These are phyloP conservation scores for Coptotermes formosanus DNA, from an alignment of 1,140 invertebrate genomes.

Conservation along the genomic window DNA sequence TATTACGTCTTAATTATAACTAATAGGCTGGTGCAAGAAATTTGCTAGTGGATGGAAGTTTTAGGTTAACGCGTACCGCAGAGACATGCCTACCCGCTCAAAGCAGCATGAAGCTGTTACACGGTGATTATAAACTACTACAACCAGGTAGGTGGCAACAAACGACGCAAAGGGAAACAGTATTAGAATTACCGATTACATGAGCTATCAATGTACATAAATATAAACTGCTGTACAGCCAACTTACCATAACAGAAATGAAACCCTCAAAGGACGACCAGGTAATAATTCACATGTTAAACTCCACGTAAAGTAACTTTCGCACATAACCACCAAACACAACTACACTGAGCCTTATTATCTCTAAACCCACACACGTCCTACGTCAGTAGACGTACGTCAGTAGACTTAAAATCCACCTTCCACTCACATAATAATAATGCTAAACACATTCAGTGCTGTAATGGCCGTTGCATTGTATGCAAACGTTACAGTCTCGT, in stretches of 20 bases:
- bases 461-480: neutral
- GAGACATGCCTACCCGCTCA: too few relatives aligned
- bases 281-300: neutral
- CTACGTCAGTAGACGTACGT: neutral
- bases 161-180: too few relatives aligned
- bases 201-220: neutral
- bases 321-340: slow-evolving; percentile 6
- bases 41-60: too few relatives aligned
- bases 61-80: too few relatives aligned
- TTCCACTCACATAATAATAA: neutral
- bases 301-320: neutral
- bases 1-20: too few relatives aligned
- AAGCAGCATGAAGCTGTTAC: too few relatives aligned
- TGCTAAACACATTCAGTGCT: neutral
- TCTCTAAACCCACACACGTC: neutral
- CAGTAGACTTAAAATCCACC: neutral
- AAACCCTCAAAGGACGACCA: neutral
- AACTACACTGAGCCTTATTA: neutral
- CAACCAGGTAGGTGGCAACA: too few relatives aligned
- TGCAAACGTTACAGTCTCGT: neutral
- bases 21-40: too few relatives aligned
- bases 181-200: too few relatives aligned
- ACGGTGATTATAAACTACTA: too few relatives aligned
- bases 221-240: neutral
- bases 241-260: neutral